Conservation (phyloP, 2,888 invertebrate species). For the Drosophila robusta region DNA sequence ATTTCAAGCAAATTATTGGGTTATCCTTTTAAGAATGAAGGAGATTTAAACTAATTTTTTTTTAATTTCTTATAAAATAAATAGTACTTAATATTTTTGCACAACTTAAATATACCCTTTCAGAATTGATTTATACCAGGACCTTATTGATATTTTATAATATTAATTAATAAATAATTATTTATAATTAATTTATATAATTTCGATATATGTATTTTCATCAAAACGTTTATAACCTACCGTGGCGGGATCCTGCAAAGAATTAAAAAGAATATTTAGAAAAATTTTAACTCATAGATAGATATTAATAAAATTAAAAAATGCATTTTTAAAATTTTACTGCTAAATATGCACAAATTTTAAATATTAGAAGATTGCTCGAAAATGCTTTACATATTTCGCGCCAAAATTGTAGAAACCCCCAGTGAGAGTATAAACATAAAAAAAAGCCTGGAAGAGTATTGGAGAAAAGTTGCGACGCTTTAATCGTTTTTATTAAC, state of each 20-base stretch:
- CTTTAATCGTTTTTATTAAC: constrained; percentile 10
- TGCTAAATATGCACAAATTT: not conserved
- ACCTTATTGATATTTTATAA: no score
- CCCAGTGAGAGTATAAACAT: not conserved
- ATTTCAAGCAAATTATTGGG: no score
- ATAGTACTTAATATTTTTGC: no score
- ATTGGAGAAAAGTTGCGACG: not conserved
- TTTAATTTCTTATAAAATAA: no score
- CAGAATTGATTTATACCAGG: no score
- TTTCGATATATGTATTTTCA: not conserved
- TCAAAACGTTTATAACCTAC: constrained; percentile 67
- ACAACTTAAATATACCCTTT: not conserved
- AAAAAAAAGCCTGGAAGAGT: not conserved
- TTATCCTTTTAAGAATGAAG: no score
- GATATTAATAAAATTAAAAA: constrained; percentile 31
- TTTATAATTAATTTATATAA: no score
- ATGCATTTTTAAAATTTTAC: not conserved
- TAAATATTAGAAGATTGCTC: no score
- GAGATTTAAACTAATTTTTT: no score
- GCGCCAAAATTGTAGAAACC: not conserved
- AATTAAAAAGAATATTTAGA: constrained; percentile 28
- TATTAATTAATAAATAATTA: no score
- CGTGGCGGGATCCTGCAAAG: constrained; percentile 85
- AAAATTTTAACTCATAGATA: not conserved
- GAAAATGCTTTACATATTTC: not conserved